Percentiles rank a stretch among this genome's conserved stretches.
These are phyloP conservation scores for Silurus glanis DNA, from an alignment of 2,113 vertebrate species.

Conservation along the genomic window DNA sequence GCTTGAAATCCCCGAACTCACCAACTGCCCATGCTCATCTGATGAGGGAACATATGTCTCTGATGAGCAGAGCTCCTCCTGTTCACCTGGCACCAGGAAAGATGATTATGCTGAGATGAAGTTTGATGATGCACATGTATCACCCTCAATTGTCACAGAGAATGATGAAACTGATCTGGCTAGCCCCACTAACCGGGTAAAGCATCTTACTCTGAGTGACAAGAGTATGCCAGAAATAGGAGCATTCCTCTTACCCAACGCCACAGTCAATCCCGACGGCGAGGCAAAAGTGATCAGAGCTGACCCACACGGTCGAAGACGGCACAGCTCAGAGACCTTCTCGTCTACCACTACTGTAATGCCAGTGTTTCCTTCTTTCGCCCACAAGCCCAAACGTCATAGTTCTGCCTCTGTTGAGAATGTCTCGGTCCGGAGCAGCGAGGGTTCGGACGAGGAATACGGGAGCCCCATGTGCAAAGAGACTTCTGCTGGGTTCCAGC, in stretches of 20 bases:
- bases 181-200: constrained; percentile 77
- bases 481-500: constrained; percentile 89
- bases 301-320: constrained; percentile 89
- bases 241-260: constrained; percentile 75
- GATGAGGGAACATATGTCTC: constrained; percentile 43
- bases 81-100: constrained; percentile 59
- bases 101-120: constrained; percentile 92
- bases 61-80: constrained; percentile 53
- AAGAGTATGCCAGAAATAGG: constrained; percentile 71
- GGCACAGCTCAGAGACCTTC: constrained; percentile 96
- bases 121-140: constrained; percentile 72
- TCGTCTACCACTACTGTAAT: constrained; percentile 95
- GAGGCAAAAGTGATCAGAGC: constrained; percentile 95
- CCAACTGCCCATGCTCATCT: constrained; percentile 63
- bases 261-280: constrained; percentile 80
- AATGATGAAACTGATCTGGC: constrained; percentile 71
- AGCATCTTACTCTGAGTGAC: constrained; percentile 82
- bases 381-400: constrained; percentile 88
- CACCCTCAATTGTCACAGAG: constrained; percentile 71
- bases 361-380: constrained; percentile 93
- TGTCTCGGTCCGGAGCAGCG: constrained; percentile 84
- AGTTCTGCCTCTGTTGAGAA: constrained; percentile 96
- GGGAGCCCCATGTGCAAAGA: constrained; percentile 88
- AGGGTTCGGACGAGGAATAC: constrained; percentile 73
- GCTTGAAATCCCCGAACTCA: constrained; percentile 69